Evolutionary conservation across 1,140 invertebrate species (phyloP).

Genomic region (Pseudomyrmex gracilis): DNA sequence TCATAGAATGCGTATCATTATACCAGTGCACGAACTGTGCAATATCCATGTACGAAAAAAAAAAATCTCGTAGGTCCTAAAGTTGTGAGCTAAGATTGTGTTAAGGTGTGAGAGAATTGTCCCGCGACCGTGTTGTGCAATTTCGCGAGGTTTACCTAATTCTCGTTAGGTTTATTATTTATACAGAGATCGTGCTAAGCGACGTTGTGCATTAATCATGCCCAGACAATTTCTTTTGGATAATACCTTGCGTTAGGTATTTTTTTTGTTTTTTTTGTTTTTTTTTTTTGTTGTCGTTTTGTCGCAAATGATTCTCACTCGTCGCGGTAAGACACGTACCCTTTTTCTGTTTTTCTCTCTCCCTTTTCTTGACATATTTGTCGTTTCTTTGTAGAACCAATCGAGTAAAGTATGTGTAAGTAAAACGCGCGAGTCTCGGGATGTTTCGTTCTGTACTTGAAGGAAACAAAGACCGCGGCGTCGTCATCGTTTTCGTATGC

Average conservation of each 20-base stretch:
- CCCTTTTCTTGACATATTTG: slow-evolving; percentile 14
- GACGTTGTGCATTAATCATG: slow-evolving; percentile 15
- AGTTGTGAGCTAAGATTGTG: slow-evolving; percentile 65
- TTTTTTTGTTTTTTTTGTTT: slow-evolving; percentile 17
- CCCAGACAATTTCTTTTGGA: slow-evolving; percentile 30
- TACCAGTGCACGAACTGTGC: slow-evolving; percentile 59
- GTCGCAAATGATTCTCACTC: no score
- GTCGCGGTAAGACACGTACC: neutral
- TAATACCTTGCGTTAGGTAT: slow-evolving; percentile 1
- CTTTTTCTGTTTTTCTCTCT: slow-evolving; percentile 11
- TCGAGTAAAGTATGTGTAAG: neutral
- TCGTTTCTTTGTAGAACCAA: slow-evolving; percentile 2
- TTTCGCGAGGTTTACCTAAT: slow-evolving; percentile 50
- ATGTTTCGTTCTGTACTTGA: slow-evolving; percentile 17
- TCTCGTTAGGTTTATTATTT: slow-evolving; percentile 43
- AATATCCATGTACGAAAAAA: slow-evolving; percentile 67
- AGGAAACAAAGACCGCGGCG: slow-evolving; percentile 11
- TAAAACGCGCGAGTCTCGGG: slow-evolving; percentile 24
- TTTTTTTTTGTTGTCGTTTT: neutral
- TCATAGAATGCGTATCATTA: neutral
- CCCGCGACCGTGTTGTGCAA: slow-evolving; percentile 62
- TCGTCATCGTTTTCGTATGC: slow-evolving; percentile 25
- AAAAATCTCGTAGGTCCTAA: slow-evolving; percentile 62
- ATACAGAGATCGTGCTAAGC: slow-evolving; percentile 14
- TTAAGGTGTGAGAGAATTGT: slow-evolving; percentile 64